Evolutionary conservation across 2,888 invertebrate genomes (phyloP).

Genomic region (Phasia obesa): DNA sequence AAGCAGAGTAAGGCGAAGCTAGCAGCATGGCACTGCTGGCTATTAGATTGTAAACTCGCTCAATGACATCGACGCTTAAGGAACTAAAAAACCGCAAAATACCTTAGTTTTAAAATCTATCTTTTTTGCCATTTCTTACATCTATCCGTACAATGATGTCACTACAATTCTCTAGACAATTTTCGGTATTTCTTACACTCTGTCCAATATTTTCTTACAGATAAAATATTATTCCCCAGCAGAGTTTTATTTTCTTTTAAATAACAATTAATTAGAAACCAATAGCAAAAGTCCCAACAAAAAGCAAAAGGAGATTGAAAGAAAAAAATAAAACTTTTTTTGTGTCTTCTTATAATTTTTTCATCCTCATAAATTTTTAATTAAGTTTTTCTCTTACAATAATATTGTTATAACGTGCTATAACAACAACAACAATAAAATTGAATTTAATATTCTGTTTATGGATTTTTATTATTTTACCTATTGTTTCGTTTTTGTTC

Average conservation of each 20-base stretch:
- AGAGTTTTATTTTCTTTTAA: slow-evolving; percentile 40
- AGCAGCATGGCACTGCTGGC: too few species aligned
- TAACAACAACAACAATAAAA: slow-evolving; percentile 53
- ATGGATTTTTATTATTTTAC: slow-evolving; percentile 58
- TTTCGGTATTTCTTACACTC: not conserved
- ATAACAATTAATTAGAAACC: slow-evolving; percentile 66
- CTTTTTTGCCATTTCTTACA: too few species aligned
- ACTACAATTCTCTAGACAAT: slow-evolving; percentile 4
- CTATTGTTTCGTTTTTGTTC: slow-evolving; percentile 39
- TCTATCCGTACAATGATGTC: not conserved
- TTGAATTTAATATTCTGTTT: slow-evolving; percentile 70
- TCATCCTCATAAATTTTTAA: slow-evolving; percentile 58
- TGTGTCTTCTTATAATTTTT: slow-evolving; percentile 36
- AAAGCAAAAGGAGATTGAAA: slow-evolving; percentile 1
- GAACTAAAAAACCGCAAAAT: too few species aligned
- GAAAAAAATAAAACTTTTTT: slow-evolving; percentile 40
- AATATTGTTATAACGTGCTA: slow-evolving; percentile 22
- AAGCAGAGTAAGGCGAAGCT: too few species aligned
- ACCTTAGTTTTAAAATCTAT: too few species aligned
- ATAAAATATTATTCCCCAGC: slow-evolving; percentile 25
- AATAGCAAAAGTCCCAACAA: slow-evolving; percentile 16
- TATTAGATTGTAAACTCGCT: too few species aligned
- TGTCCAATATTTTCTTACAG: not conserved
- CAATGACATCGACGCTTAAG: too few species aligned
- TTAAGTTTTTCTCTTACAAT: slow-evolving; percentile 37